Percentiles rank a stretch among this genome's conserved stretches.
Evolutionary conservation across 1,140 invertebrate species (phyloP).

Genomic region (Aricia agestis): DNA sequence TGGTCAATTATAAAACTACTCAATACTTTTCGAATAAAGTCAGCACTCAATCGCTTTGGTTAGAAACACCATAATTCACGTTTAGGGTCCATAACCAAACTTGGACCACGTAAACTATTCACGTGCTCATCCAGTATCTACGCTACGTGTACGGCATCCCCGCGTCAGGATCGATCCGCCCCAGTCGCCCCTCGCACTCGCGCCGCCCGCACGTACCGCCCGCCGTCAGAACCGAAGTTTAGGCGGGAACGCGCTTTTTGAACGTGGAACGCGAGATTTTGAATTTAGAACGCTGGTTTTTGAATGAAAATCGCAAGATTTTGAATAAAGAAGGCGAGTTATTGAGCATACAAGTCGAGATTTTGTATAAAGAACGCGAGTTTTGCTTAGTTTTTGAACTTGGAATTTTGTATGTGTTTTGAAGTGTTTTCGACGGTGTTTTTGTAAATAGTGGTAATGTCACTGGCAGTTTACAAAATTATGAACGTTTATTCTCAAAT

Average conservation of each 20-base stretch:
- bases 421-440: not conserved
- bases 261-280: not conserved
- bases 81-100: not conserved
- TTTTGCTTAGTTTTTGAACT: not conserved
- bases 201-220: constrained; percentile 44
- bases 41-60: too few species aligned
- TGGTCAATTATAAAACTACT: too few species aligned
- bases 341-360: too few species aligned
- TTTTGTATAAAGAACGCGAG: too few species aligned
- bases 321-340: too few species aligned
- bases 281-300: not conserved
- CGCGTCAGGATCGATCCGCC: constrained; percentile 68
- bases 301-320: too few species aligned
- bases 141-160: constrained; percentile 62
- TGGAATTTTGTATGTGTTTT: not conserved
- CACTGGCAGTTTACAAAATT: not conserved
- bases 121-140: constrained; percentile 43
- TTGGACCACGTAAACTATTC: constrained; percentile 7
- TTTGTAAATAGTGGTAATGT: not conserved
- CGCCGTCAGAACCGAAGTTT: constrained; percentile 59
- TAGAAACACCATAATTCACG: too few species aligned
- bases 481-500: too few species aligned
- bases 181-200: constrained; percentile 59
- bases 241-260: constrained; percentile 54
- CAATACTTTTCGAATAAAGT: too few species aligned